Evolutionary conservation across 1,140 invertebrate species (phyloP), one percentile per base, ranked within the genome.

Genomic region (Lysiphlebus fabarum): DNA sequence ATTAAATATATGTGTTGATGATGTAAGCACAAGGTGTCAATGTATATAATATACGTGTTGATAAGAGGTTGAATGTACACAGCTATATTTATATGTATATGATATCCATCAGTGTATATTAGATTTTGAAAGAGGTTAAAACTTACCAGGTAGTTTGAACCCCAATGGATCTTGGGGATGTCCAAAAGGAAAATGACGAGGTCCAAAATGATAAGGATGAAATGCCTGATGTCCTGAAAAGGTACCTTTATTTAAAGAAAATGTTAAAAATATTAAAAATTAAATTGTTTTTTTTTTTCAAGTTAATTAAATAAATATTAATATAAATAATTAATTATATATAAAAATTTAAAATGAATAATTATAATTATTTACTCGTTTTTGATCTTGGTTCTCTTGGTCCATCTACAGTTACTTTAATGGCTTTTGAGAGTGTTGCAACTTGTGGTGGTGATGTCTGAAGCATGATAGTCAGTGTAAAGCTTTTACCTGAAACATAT

Each of bases 321-420:
- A n/a, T n/a, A n/a, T n/a, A n/a, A n/a, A n/a, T n/a, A n/a, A n/a
- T n/a, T n/a, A n/a, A n/a, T n/a, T n/a, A n/a, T n/a, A n/a, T n/a
- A n/a, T n/a, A n/a, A n/a, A n/a, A n/a, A n/a, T n/a, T n/a, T n/a
- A n/a, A n/a, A n/a, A 9, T 6, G 38, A 6, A 9, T 40, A 6
- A 55, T 37, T 44, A 10, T 12, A 50, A 42, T 41, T 56, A 83
- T 86, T 87, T 82, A 89, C 88, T 86, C 67, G 92, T 92, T 83
- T 98, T 98, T 36, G 92, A 96, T 64, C 96, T 82, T 2, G 96
- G 95, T 74, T 98, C 96, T 66, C 96, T 79, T 0, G 96, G 96
- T 51, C 96, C 96, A 76, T 99, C 96, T 42, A 99, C 96, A 0
- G 96, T 99, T 48, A 99, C 95, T 82, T 99, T 99, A 73, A 99